phyloP scores from a whole-genome alignment of 2,113 vertebrate species.

The Apodemus speciosus region DNA sequence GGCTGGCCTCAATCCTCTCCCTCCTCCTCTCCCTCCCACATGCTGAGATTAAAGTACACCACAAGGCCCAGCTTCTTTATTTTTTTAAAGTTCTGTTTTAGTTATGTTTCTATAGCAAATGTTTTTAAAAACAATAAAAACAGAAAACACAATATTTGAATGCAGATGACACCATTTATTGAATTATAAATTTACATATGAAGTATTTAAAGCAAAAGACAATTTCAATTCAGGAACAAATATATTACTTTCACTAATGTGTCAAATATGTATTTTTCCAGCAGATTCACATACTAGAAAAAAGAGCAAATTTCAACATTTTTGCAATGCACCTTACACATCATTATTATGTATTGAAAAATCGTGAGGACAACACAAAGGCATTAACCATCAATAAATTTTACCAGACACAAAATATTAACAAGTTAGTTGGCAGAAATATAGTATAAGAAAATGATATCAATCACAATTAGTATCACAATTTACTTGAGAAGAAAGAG shows the following conservation, averaged over 20 bases:
- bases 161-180: constrained; percentile 94
- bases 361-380: constrained; percentile 94
- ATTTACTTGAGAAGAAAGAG: constrained; percentile 79
- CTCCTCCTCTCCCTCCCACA: not conserved
- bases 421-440: constrained; percentile 77
- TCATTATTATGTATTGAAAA: constrained; percentile 94
- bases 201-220: constrained; percentile 91
- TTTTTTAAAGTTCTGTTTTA: not conserved
- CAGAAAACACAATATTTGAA: constrained; percentile 70
- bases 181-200: constrained; percentile 93
- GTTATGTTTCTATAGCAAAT: not conserved
- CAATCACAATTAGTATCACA: constrained; percentile 79
- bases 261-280: constrained; percentile 50
- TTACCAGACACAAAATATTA: constrained; percentile 88
- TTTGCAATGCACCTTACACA: constrained; percentile 95
- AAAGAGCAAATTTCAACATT: constrained; percentile 29
- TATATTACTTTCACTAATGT: constrained; percentile 87
- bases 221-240: constrained; percentile 93
- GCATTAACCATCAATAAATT: constrained; percentile 91
- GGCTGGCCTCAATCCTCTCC: not conserved
- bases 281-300: constrained; percentile 34
- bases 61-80: not conserved
- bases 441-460: constrained; percentile 83
- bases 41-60: not conserved
- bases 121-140: constrained; percentile 5